Evolutionary conservation across 1,140 invertebrate genomes (phyloP).

Genomic region (Diabrotica virgifera): DNA sequence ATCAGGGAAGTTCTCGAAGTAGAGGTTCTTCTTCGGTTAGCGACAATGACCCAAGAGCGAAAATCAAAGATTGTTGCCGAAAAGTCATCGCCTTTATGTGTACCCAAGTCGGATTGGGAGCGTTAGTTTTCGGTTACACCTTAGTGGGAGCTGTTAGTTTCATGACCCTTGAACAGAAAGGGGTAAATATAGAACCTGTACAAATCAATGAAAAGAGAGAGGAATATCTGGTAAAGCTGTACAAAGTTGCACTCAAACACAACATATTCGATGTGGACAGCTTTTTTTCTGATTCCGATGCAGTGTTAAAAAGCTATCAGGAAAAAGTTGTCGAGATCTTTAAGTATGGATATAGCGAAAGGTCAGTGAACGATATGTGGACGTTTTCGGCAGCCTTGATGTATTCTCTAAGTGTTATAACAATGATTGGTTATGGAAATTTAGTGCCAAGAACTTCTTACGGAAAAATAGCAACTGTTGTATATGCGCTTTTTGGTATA

Average conservation of each 20-base stretch:
- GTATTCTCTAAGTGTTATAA: constrained; percentile 84
- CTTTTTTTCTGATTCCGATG: constrained; percentile 19
- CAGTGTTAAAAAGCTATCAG: constrained; percentile 27
- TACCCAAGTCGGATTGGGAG: constrained; percentile 92
- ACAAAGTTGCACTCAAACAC: constrained; percentile 20
- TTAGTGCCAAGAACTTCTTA: constrained; percentile 85
- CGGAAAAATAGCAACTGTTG: constrained; percentile 89
- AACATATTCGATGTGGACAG: constrained; percentile 25
- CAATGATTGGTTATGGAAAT: constrained; percentile 95
- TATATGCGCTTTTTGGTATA: constrained; percentile 94
- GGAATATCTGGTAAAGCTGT: constrained; percentile 42
- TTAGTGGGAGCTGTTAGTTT: constrained; percentile 93
- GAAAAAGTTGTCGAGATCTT: constrained; percentile 24
- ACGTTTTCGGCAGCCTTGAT: constrained; percentile 82
- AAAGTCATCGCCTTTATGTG: constrained; percentile 89
- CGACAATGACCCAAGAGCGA: constrained; percentile 51
- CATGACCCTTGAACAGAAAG: constrained; percentile 70
- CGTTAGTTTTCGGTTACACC: constrained; percentile 90
- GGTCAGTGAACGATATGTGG: constrained; percentile 71
- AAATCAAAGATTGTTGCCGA: constrained; percentile 76
- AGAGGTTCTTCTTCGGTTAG: constrained; percentile 9
- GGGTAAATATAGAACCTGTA: neutral
- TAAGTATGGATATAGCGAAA: constrained; percentile 62
- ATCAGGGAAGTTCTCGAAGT: constrained; percentile 6
- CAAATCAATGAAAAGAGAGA: constrained; percentile 8